Evolutionary conservation across 2,888 invertebrate species (phyloP), one percentile per base, ranked within the genome.

Genomic region (Deilephila elpenor): DNA sequence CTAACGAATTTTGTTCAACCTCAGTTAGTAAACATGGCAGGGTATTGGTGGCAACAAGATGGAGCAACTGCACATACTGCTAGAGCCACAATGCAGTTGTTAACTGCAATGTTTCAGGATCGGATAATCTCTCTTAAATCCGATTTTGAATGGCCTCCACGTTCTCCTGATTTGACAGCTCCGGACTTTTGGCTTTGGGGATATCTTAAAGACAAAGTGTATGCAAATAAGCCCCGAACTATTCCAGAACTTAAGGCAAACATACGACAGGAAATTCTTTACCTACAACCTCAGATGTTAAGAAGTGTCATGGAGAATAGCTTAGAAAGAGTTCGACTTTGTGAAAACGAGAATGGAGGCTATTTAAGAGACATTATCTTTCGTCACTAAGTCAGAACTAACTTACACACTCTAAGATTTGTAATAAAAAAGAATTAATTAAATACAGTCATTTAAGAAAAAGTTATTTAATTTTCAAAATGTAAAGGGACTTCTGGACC

Each of bases 341-440:
- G 37, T 78, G 78, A 59, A 59, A 20, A 19, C n/a, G n/a, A n/a
- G n/a, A 20, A 59, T 20, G 59, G 20, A 20, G 25, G n/a, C 25
- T 59, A 59, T 20, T 59, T 59, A 59, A n/a, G 59, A 59, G 20
- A 59, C 37, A 37, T 37, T 37, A 37, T 37, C 37, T 6, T 37
- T 5, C 37, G 37, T 37, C 37, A 6, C 37, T 37, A 37, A 37
- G 37, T 37, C 37, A 37, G 37, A 37, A 37, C 37, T 37, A 37
- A 37, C 7, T 37, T 37, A 37, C 37, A 37, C 37, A 37, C 37
- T 37, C 37, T 37, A 37, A 37, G 37, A 6, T 37, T 37, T 37
- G 37, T 37, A 37, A 37, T 37, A 37, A 37, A 37, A 37, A 37
- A 37, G 6, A 37, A 37, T 37, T 37, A 37, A 37, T 37, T 37